These are phyloP conservation scores for Elegia similella DNA, from an alignment of 2,888 invertebrate genomes.

Conservation along the genomic window DNA sequence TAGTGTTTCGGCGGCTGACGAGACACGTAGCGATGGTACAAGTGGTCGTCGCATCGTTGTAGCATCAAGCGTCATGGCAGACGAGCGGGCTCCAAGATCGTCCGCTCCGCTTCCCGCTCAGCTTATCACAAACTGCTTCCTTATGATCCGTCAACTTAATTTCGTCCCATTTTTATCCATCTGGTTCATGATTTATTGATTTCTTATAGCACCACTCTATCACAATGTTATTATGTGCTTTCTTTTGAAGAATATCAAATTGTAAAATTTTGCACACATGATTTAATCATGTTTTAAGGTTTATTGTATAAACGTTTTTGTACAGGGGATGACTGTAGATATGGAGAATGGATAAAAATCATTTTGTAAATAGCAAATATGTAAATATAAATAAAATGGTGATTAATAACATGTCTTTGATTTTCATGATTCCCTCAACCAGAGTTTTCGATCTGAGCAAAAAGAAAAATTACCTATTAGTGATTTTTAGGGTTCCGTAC, in stretches of 20 bases:
- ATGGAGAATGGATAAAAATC: not conserved
- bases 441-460: no score
- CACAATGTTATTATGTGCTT: not conserved
- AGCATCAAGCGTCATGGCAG: constrained; percentile 85
- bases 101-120: constrained; percentile 44
- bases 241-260: not conserved
- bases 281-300: not conserved
- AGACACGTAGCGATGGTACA: constrained; percentile 59
- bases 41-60: constrained; percentile 82
- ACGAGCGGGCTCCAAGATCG: constrained; percentile 73
- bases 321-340: constrained; percentile 26
- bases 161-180: constrained; percentile 31
- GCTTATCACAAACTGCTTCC: constrained; percentile 34
- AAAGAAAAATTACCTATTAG: no score
- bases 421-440: no score
- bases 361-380: constrained; percentile 25
- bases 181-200: constrained; percentile 29
- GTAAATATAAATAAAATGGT: constrained; percentile 26
- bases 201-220: not conserved
- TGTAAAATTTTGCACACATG: constrained; percentile 8
- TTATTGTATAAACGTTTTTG: constrained; percentile 20
- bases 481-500: no score
- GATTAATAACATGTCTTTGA: not conserved
- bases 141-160: constrained; percentile 35
- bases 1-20: constrained; percentile 62